Base-by-base conservation (phyloP, 2,113 vertebrate genomes). In the Bungarus multicinctus region DNA sequence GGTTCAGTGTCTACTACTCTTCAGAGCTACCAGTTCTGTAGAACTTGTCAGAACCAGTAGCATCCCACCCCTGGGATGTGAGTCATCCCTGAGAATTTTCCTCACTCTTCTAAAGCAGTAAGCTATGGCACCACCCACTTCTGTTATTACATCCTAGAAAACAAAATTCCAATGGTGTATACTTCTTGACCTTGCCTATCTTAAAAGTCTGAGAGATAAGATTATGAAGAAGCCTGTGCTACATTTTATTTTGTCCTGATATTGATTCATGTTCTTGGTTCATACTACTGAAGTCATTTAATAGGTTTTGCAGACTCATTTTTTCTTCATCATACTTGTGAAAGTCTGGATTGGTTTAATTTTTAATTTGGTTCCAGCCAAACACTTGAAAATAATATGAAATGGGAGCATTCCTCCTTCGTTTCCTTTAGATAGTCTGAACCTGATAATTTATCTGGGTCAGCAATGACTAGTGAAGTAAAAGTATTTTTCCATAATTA, bases 401-500 rank as follows among this genome's bases (percentile, higher is more conserved):
- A 89, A 87, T 30, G 34, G 55, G 55, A 39, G 88, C 2, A 85
- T 93, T 95, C 39, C 91, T 7, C 96, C 93, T 55, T 25, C 1
- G 3, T 25, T 58, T 58, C 57, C 74, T 55, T 39, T 55, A 74
- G 30, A 55, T 57, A 57, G 4, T 39, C 90, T 18, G 89, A 90
- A 4, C 30, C 69, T 53, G 90, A 16, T 91, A 11, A 93, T 88
- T 89, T 43, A 25, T 30, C 94, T 57, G 3, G 47, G 58, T 74
- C 91, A 3, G 60, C 11, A 64, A 64, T 2, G 30, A 64, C 60
- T 64, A n/a, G 60, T 14, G 1, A 64, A 64, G 11, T n/a, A 64
- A 64, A 64, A 64, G 4, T 16, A 88, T 87, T 90, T 93, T 23
- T 54, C 3, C 92, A 86, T 90, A 57, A 91, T 95, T 92, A 95